Conservation (phyloP, 2,888 invertebrate species). For the Ormyrus thymus region DNA sequence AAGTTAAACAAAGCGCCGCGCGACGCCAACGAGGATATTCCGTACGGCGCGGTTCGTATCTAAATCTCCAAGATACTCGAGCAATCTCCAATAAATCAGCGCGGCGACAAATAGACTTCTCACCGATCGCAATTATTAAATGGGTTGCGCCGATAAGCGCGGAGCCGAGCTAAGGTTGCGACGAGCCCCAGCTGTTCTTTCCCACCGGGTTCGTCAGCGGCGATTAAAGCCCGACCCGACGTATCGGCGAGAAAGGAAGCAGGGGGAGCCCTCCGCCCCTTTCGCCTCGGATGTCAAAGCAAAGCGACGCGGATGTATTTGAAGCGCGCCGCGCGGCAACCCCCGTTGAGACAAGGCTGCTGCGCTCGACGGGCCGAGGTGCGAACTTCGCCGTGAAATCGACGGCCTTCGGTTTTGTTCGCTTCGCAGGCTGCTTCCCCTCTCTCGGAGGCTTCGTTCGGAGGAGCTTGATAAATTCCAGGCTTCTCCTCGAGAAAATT, state of each 20-base stretch:
- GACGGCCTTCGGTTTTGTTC: constrained; percentile 12
- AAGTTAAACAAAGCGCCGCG: no score
- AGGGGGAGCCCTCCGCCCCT: neutral
- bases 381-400: constrained; percentile 11
- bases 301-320: constrained; percentile 29
- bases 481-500: no score
- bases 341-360: no score
- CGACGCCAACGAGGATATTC: no score
- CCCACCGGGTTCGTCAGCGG: neutral
- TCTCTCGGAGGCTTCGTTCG: no score
- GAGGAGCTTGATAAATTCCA: no score
- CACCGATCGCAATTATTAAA: neutral
- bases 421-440: neutral
- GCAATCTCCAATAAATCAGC: no score
- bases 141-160: constrained; percentile 17
- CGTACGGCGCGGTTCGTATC: no score
- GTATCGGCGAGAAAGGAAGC: neutral
- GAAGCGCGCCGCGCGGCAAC: neutral
- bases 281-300: constrained; percentile 39
- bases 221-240: neutral
- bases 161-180: constrained; percentile 11
- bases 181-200: neutral
- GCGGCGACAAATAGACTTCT: neutral
- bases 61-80: no score
- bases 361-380: neutral